Conservation (phyloP, 2,888 invertebrate species). For the Eupeodes luniger region DNA sequence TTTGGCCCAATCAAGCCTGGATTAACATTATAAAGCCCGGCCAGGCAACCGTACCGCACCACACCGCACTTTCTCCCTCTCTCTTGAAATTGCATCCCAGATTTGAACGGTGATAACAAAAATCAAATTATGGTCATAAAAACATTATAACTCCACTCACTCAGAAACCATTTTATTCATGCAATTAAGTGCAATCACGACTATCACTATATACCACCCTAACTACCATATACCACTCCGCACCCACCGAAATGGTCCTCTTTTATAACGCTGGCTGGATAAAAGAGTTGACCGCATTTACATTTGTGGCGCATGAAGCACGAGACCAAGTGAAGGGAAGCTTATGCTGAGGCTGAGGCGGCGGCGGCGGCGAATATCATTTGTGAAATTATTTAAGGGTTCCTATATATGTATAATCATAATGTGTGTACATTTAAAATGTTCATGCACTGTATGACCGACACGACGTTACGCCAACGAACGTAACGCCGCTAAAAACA, state of each 20-base stretch:
- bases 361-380: background rate
- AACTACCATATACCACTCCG: background rate
- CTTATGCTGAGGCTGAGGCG: no score
- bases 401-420: background rate
- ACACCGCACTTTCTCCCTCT: background rate
- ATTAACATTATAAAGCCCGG: no score
- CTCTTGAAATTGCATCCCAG: constrained; percentile 54
- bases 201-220: background rate
- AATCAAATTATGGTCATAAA: constrained; percentile 62
- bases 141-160: constrained; percentile 59
- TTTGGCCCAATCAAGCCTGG: background rate
- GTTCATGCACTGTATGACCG: background rate
- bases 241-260: background rate
- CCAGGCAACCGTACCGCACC: no score
- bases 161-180: constrained; percentile 54
- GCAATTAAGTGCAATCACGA: constrained; percentile 57
- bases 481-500: constrained; percentile 1
- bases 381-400: constrained; percentile 31
- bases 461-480: no score
- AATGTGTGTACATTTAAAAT: constrained; percentile 1
- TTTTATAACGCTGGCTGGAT: background rate
- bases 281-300: constrained; percentile 31
- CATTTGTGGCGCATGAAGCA: background rate
- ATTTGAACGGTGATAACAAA: constrained; percentile 64
- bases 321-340: no score